Percentiles rank a stretch among this genome's conserved stretches.
phyloP scores from a whole-genome alignment of 2,797 vertebrate genomes.

The Poecilia gillii region DNA sequence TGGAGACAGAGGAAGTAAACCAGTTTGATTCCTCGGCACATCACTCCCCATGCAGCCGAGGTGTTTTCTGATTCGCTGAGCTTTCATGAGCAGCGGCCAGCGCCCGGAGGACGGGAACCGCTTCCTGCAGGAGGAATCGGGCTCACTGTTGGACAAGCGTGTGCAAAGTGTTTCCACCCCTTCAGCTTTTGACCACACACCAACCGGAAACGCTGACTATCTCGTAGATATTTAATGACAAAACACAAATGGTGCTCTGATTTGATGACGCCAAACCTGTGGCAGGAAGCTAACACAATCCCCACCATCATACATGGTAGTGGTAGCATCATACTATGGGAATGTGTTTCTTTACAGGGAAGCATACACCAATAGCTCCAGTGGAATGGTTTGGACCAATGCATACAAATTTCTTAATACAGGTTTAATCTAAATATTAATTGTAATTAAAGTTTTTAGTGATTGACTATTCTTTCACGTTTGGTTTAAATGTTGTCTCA shows the following conservation, averaged over 20 bases:
- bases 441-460: too few species aligned
- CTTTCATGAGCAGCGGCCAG: conserved; percentile 51
- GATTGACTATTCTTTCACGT: too few species aligned
- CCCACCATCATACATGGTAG: neutral
- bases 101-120: conserved; percentile 48
- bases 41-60: conserved; percentile 38
- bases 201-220: neutral
- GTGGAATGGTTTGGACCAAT: neutral
- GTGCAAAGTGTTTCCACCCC: conserved; percentile 41
- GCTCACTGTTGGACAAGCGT: conserved; percentile 41
- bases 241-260: neutral
- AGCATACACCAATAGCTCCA: neutral
- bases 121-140: conserved; percentile 51
- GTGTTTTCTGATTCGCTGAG: conserved; percentile 63
- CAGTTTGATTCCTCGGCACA: conserved; percentile 57
- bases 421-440: too few species aligned
- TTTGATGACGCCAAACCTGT: neutral
- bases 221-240: neutral
- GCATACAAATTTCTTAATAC: neutral
- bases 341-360: neutral
- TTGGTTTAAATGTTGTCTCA: too few species aligned
- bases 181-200: neutral
- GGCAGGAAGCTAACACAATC: neutral
- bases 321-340: neutral
- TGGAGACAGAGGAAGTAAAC: conserved; percentile 70